phyloP scores from a whole-genome alignment of 2,113 vertebrate genomes.

The Pungitius pungitius region DNA sequence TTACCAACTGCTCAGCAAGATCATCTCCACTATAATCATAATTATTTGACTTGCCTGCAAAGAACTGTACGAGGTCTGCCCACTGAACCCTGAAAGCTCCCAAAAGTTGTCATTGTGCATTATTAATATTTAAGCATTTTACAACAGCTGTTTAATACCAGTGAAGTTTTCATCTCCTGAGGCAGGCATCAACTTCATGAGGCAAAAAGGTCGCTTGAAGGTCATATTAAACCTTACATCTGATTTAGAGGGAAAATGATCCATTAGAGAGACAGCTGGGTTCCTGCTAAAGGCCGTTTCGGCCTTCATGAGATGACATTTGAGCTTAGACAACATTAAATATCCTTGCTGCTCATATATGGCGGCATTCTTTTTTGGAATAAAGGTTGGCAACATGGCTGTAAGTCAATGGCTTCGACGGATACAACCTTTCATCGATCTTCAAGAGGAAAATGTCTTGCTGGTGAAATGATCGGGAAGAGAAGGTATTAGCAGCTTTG shows the following conservation, averaged over 20 bases:
- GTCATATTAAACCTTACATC: neutral
- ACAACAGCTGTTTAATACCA: neutral
- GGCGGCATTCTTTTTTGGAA: neutral
- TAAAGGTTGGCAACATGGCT: neutral
- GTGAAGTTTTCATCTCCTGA: neutral
- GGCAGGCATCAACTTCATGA: neutral
- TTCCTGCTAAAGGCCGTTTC: neutral
- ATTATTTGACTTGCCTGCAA: neutral
- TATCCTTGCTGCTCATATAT: neutral
- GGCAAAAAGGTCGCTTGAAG: neutral
- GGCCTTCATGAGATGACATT: neutral
- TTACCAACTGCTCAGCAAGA: slow-evolving; percentile 9
- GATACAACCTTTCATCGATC: too few species aligned
- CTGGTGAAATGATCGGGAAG: neutral
- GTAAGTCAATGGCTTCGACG: neutral
- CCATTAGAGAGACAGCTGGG: neutral
- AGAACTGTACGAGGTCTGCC: neutral
- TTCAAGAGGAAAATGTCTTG: neutral
- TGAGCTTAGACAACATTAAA: neutral
- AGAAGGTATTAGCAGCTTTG: neutral
- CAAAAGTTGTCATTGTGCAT: neutral
- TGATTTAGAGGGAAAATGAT: neutral
- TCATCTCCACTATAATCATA: neutral
- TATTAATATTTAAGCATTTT: neutral
- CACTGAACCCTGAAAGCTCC: neutral